Conservation (phyloP, 2,113 vertebrate genomes). For the Sapayoa aenigma region DNA sequence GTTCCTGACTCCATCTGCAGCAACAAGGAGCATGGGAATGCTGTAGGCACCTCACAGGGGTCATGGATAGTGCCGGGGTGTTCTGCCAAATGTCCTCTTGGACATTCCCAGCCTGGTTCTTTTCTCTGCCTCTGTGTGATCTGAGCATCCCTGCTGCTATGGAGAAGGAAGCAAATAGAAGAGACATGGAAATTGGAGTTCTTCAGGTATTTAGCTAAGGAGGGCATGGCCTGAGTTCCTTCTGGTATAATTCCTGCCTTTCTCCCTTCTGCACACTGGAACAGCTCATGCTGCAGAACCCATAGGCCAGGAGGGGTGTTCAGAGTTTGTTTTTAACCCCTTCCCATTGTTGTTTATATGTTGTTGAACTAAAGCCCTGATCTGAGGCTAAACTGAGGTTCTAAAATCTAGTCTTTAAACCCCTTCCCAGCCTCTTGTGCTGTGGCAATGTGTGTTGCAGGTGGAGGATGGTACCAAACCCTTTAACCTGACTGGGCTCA, state of each 20-base stretch:
- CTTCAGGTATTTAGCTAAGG: not conserved
- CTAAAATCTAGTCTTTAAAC: not conserved
- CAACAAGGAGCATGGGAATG: not conserved
- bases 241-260: not conserved
- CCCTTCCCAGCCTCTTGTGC: not conserved
- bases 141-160: not conserved
- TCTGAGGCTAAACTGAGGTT: not conserved
- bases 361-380: not conserved
- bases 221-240: not conserved
- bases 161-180: not conserved
- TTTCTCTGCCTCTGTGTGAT: not conserved
- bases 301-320: not conserved
- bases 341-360: not conserved
- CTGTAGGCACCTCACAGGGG: no score
- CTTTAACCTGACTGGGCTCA: not conserved
- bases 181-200: not conserved
- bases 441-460: not conserved
- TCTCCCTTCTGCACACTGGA: not conserved
- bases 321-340: no score
- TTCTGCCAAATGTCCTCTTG: not conserved
- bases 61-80: fast-evolving
- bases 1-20: not conserved
- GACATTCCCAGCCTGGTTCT: not conserved
- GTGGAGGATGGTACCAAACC: not conserved
- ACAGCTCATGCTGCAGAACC: not conserved